phyloP scores from a whole-genome alignment of 2,888 invertebrate species.

The Ephialtes manifestator region DNA sequence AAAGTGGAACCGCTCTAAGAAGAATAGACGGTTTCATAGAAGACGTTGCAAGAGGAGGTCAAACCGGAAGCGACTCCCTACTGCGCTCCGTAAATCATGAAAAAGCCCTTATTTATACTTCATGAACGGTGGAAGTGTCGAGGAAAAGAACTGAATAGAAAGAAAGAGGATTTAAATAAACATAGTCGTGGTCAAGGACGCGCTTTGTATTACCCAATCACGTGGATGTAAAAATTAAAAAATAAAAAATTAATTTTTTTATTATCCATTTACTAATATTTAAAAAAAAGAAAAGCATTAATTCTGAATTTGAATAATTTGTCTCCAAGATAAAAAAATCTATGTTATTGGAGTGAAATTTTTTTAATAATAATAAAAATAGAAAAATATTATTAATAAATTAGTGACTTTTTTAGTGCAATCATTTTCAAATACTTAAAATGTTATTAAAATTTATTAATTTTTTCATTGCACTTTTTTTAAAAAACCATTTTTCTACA shows the following conservation, averaged over 20 bases:
- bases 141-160: not conserved
- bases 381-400: too few species aligned
- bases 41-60: not conserved
- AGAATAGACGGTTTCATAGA: not conserved
- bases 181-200: conserved; percentile 4
- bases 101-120: conserved; percentile 3
- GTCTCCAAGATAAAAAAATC: too few species aligned
- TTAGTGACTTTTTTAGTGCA: too few species aligned
- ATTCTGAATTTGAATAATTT: too few species aligned
- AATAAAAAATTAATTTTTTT: not conserved
- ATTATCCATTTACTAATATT: not conserved
- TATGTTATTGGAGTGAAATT: too few species aligned
- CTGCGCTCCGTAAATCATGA: not conserved
- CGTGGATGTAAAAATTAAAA: not conserved
- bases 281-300: too few species aligned
- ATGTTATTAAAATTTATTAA: too few species aligned
- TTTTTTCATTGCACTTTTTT: too few species aligned
- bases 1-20: not conserved
- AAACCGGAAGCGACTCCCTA: not conserved
- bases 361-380: too few species aligned
- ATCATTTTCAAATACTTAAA: too few species aligned
- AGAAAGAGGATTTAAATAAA: conserved; percentile 15
- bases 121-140: not conserved
- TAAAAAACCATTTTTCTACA: too few species aligned
- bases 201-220: not conserved